Percentiles rank a stretch among this genome's conserved stretches.
These are phyloP conservation scores for Micromys minutus DNA, from an alignment of 2,113 vertebrate species.

Conservation along the genomic window DNA sequence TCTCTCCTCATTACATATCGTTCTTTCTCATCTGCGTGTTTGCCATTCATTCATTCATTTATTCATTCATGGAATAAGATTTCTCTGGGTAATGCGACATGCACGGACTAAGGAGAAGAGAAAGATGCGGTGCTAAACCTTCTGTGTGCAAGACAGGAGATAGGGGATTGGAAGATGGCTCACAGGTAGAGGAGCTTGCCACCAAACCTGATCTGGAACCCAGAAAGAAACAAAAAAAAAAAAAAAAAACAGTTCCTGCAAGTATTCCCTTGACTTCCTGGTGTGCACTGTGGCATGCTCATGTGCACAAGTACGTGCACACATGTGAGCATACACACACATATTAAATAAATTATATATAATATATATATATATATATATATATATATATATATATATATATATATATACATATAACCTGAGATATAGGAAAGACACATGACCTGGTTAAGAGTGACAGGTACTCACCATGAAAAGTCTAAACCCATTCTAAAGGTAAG, in stretches of 20 bases:
- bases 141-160: neutral
- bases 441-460: neutral
- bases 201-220: neutral
- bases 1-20: neutral
- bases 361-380: no score
- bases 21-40: neutral
- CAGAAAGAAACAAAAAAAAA: neutral
- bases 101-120: neutral
- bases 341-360: neutral
- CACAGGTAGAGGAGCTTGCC: neutral
- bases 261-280: no score
- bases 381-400: no score
- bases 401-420: no score
- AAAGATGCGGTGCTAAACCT: neutral
- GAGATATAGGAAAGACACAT: neutral
- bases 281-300: neutral
- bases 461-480: neutral
- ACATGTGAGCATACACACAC: neutral
- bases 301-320: neutral
- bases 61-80: neutral
- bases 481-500: neutral
- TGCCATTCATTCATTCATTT: neutral
- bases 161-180: no score
- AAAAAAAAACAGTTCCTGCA: neutral
- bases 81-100: neutral